Evolutionary conservation across 2,113 vertebrate species (phyloP).

Genomic region (Platycercus adscitus): DNA sequence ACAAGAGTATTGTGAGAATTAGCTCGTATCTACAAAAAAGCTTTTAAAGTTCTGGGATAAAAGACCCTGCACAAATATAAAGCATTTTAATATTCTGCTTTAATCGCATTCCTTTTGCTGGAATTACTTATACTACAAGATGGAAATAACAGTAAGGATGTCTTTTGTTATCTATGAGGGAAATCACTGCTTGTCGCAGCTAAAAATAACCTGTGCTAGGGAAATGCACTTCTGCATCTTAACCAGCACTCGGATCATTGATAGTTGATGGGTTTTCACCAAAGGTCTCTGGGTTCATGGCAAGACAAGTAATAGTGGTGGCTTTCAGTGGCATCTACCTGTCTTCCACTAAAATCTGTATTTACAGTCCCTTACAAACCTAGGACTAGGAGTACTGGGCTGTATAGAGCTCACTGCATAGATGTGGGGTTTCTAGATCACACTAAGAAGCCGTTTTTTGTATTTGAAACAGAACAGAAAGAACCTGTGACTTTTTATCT

Average conservation of each 20-base stretch:
- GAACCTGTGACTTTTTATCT: background rate
- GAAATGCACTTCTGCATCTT: background rate
- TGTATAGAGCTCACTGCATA: background rate
- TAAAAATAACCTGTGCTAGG: background rate
- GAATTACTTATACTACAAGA: background rate
- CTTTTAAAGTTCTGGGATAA: background rate
- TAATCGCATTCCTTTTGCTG: background rate
- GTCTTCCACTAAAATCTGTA: background rate
- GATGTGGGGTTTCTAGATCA: fast-evolving
- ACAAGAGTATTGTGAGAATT: background rate
- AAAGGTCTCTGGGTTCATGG: background rate
- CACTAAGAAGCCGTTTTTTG: background rate
- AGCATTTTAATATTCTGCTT: background rate
- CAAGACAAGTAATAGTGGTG: background rate
- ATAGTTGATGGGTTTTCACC: background rate
- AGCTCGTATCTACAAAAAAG: background rate
- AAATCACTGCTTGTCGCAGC: background rate
- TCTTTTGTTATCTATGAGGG: background rate
- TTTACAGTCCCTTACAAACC: background rate
- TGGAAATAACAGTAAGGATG: background rate
- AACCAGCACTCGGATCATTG: background rate
- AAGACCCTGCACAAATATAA: background rate
- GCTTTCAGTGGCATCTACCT: background rate
- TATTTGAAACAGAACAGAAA: background rate
- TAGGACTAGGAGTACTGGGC: background rate